Percentiles rank a stretch among this genome's conserved stretches.
Evolutionary conservation across 53 echinoderm and acorn worm genomes (phyloP).

Genomic region (Hippasteria phrygiana): DNA sequence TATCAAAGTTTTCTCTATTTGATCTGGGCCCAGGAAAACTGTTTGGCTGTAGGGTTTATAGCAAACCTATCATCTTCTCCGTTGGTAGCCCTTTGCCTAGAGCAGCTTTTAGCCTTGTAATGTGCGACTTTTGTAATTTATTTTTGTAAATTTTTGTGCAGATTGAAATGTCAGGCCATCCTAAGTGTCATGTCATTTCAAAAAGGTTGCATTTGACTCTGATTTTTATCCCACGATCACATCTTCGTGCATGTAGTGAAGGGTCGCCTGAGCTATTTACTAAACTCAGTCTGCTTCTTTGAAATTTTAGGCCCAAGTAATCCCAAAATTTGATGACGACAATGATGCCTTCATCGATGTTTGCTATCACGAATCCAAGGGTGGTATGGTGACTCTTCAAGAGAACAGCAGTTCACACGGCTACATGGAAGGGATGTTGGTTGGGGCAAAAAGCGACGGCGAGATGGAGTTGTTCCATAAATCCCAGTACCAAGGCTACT

Average conservation of each 20-base stretch:
- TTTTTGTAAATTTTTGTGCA: no score
- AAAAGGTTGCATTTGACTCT: no score
- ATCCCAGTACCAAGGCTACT: background rate
- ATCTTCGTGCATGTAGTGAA: background rate
- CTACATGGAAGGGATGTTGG: background rate
- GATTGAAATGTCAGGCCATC: no score
- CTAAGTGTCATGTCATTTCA: no score
- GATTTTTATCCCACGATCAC: no score
- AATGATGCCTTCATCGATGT: background rate
- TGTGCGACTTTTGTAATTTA: no score
- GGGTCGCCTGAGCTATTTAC: background rate
- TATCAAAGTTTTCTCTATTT: no score
- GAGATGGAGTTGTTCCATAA: background rate
- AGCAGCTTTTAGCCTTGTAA: no score
- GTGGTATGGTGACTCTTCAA: slow-evolving; percentile 17
- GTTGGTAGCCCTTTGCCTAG: no score
- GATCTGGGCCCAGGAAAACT: no score
- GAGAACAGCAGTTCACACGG: background rate
- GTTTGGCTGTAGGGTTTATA: no score
- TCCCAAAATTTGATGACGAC: background rate
- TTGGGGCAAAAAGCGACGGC: background rate
- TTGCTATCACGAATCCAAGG: background rate
- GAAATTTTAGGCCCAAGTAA: background rate
- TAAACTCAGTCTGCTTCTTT: background rate
- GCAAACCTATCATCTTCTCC: no score